Evolutionary conservation across 1,140 invertebrate genomes (phyloP).

Genomic region (Drosophila tristis): DNA sequence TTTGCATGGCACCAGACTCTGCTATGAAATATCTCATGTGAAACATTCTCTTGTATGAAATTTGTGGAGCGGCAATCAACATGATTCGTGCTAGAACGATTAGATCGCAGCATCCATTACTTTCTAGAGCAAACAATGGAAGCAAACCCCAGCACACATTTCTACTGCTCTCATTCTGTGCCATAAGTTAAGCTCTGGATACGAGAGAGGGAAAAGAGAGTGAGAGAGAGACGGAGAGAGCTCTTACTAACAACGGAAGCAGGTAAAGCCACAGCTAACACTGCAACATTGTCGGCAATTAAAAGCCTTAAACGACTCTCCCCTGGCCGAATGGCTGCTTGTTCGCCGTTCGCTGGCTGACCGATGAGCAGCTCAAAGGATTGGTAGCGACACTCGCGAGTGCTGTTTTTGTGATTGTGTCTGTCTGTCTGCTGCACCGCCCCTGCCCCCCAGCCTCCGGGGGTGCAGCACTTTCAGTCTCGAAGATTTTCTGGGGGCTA

Average conservation of each 20-base stretch:
- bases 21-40: too few species aligned
- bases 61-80: too few species aligned
- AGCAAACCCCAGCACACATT: too few species aligned
- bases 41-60: too few species aligned
- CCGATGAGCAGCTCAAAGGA: conserved; percentile 40
- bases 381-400: conserved; percentile 46
- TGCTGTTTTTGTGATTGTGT: conserved; percentile 19
- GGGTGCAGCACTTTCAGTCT: conserved; percentile 48
- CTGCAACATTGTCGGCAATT: conserved; percentile 38
- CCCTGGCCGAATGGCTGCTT: not conserved
- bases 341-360: not conserved
- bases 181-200: too few species aligned
- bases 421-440: not conserved
- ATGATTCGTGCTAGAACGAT: too few species aligned
- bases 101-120: too few species aligned
- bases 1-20: too few species aligned
- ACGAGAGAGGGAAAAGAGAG: too few species aligned
- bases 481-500: conserved; percentile 31
- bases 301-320: conserved; percentile 35
- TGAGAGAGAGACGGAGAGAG: too few species aligned
- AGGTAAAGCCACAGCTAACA: not conserved
- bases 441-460: not conserved
- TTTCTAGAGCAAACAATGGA: too few species aligned
- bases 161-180: too few species aligned
- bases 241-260: not conserved